Evolutionary conservation across 2,113 vertebrate genomes (phyloP).

Genomic region (Morone saxatilis): DNA sequence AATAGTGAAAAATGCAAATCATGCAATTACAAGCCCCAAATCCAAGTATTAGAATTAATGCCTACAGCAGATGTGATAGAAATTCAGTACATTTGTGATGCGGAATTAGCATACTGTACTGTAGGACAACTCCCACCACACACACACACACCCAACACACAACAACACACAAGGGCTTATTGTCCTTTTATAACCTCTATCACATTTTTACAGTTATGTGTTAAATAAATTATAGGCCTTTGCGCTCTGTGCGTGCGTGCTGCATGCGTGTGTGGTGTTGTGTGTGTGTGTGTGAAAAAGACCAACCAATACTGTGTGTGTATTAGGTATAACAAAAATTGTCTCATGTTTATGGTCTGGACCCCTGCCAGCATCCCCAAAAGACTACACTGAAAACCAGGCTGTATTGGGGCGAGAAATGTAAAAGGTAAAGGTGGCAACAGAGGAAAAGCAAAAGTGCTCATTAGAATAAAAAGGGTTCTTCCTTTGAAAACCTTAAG

Average conservation of each 20-base stretch:
- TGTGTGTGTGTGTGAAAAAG: not conserved
- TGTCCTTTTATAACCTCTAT: constrained; percentile 10
- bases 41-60: constrained; percentile 75
- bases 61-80: constrained; percentile 72
- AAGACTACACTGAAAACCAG: not conserved
- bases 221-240: constrained; percentile 2
- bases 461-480: not conserved
- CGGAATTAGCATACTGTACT: constrained; percentile 61
- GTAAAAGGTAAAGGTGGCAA: not conserved
- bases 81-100: constrained; percentile 63
- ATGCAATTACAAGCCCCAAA: constrained; percentile 76
- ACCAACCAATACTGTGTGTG: not conserved
- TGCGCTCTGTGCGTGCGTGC: not conserved
- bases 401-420: not conserved
- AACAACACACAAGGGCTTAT: constrained; percentile 3
- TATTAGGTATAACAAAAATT: not conserved
- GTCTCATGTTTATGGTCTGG: not conserved
- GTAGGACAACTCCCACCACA: constrained; percentile 13
- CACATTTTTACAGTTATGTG: constrained; percentile 3
- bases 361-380: too few relatives aligned
- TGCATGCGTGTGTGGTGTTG: not conserved
- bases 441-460: not conserved
- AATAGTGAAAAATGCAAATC: constrained; percentile 80
- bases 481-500: not conserved
- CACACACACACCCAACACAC: constrained; percentile 19